Evolutionary conservation across 92 coral and sea anemone genomes (phyloP).

Genomic region (Paragorgia papillata): DNA sequence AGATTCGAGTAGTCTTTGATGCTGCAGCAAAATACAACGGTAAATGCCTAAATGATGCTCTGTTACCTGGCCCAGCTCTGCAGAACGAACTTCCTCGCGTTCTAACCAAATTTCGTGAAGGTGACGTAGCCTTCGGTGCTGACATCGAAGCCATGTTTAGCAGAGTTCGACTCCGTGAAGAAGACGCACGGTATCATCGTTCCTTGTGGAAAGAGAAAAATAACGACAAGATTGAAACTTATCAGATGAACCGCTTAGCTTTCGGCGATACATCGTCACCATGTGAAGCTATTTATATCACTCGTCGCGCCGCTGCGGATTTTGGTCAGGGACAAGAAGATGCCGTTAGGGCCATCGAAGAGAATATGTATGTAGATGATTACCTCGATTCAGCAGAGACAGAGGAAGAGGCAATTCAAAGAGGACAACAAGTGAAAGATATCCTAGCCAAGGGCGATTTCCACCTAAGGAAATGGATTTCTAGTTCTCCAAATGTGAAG

Average conservation of each 20-base stretch:
- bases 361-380: constrained; percentile 62
- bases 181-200: constrained; percentile 58
- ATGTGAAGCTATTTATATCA: constrained; percentile 58
- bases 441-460: constrained; percentile 50
- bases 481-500: constrained; percentile 41
- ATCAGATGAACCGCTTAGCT: constrained; percentile 46
- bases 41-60: constrained; percentile 48
- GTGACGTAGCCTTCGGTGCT: constrained; percentile 57
- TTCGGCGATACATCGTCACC: constrained; percentile 62
- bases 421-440: constrained; percentile 28
- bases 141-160: constrained; percentile 65
- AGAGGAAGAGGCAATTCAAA: constrained; percentile 48
- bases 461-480: constrained; percentile 58
- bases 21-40: constrained; percentile 36
- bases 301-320: constrained; percentile 57
- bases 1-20: constrained; percentile 26
- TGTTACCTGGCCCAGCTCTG: constrained; percentile 51
- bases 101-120: constrained; percentile 40
- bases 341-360: constrained; percentile 50
- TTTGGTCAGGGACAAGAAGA: constrained; percentile 23
- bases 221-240: constrained; percentile 30
- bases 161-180: constrained; percentile 45
- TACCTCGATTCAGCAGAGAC: constrained; percentile 51
- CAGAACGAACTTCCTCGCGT: constrained; percentile 51
- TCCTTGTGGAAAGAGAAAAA: constrained; percentile 64